Evolutionary conservation across 2,888 invertebrate species (phyloP).

Genomic region (Tillus elongatus): DNA sequence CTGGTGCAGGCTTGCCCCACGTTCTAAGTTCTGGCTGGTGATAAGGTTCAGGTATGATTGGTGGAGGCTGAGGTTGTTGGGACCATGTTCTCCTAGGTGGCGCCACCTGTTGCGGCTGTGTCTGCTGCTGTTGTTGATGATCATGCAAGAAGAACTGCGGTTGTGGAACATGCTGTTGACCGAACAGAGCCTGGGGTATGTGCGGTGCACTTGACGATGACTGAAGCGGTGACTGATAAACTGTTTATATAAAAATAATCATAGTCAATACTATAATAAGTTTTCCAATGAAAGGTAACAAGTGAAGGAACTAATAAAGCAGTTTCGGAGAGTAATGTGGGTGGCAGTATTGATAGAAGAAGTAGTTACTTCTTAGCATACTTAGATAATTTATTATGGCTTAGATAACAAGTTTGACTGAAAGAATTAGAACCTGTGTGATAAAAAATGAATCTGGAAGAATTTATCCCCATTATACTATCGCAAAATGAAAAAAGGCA

Average conservation of each 20-base stretch:
- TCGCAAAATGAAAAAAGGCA: too few species aligned
- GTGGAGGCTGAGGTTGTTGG: constrained; percentile 30
- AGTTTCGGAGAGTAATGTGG: too few species aligned
- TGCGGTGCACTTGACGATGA: constrained; percentile 41
- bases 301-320: too few species aligned
- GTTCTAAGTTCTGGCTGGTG: constrained; percentile 32
- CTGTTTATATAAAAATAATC: constrained; percentile 20
- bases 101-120: constrained; percentile 42
- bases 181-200: constrained; percentile 48
- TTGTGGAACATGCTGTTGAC: constrained; percentile 44
- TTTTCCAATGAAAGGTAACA: too few species aligned
- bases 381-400: too few species aligned
- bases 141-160: constrained; percentile 73
- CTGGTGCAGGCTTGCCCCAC: constrained; percentile 36
- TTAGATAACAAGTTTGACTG: too few species aligned
- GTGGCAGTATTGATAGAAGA: too few species aligned
- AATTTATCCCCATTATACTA: too few species aligned
- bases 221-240: constrained; percentile 30
- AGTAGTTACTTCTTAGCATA: too few species aligned
- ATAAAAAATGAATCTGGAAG: too few species aligned
- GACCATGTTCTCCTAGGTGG: constrained; percentile 62
- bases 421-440: too few species aligned
- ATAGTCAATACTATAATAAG: too few species aligned
- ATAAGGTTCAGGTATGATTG: constrained; percentile 16
- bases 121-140: constrained; percentile 42